Evolutionary conservation across 2,113 vertebrate species (phyloP), one percentile per base, ranked within the genome.

Genomic region (Elgaria multicarinata): DNA sequence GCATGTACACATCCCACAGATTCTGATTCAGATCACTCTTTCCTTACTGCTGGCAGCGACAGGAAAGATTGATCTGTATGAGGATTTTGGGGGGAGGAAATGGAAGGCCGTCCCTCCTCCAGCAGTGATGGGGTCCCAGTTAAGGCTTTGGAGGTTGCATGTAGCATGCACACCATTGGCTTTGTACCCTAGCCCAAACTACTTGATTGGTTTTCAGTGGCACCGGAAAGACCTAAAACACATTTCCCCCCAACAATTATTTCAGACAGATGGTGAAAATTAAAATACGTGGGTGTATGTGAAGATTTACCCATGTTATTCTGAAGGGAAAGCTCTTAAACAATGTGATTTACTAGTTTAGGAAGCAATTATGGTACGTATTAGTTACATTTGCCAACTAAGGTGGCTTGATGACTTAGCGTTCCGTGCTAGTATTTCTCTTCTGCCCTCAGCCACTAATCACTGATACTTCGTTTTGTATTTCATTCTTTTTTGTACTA

Each of bases 401-500:
- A 89, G 72, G 16, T 50, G 3, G n/a, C 53, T 86, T 58, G 39
- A 62, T 75, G 53, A 31, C 42, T 83, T 89, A 53, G 33, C 39
- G 55, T 62, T 66, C 44, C 31, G 39, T 53, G 20, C 31, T 62
- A 33, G 26, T 39, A 33, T 83, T 31, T 78, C 58, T 69, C 16
- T n/a, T 67, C 75, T 46, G 16, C 31, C 16, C 42, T 24, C n/a
- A 53, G 81, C 62, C 64, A 84, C 72, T 85, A 78, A 78, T 85
- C 66, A 71, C 69, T 72, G 50, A 55, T 88, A 58, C 26, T n/a
- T 89, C 31, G 31, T 50, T 84, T 55, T 67, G 44, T 89, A 78
- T 78, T 89, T 85, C 74, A 78, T 28, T 89, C n/a, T 76, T 89
- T 67, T 84, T 78, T 55, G 58, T 84, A 44, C n/a, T 55, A 78